These are phyloP conservation scores for Fulica atra DNA, from an alignment of 2,113 vertebrate species.

Conservation along the genomic window DNA sequence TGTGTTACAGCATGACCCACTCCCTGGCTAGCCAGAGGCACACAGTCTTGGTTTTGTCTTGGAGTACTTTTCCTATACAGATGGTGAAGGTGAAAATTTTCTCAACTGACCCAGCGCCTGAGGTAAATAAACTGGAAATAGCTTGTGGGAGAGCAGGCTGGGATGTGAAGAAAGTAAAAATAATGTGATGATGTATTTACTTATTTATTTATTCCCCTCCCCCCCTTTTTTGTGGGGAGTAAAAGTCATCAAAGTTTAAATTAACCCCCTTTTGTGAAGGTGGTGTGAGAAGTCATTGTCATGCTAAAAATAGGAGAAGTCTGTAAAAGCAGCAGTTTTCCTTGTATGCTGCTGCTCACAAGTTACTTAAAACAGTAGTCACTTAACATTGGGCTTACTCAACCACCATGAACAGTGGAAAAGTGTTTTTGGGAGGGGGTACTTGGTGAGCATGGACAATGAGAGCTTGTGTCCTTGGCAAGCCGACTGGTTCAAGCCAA, in stretches of 20 bases:
- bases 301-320: not conserved
- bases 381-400: not conserved
- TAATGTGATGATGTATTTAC: too few species aligned
- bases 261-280: not conserved
- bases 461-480: constrained; percentile 27
- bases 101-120: constrained; percentile 19
- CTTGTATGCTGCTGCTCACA: not conserved
- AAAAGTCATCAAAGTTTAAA: not conserved
- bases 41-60: constrained; percentile 33
- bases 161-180: not conserved
- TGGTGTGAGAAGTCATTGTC: not conserved
- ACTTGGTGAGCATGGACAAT: not conserved
- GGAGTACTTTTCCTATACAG: constrained; percentile 60
- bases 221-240: not conserved
- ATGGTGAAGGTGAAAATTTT: not conserved
- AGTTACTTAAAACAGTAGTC: not conserved
- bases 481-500: not conserved
- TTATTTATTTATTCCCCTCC: too few species aligned
- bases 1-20: not conserved
- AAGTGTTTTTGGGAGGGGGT: not conserved
- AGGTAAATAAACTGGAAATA: constrained; percentile 36
- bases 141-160: not conserved
- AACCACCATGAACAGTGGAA: too few species aligned
- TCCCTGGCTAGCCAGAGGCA: not conserved
- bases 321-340: not conserved